These are phyloP conservation scores for Mungos mungo DNA, from an alignment of 2,113 vertebrate species.

Conservation along the genomic window DNA sequence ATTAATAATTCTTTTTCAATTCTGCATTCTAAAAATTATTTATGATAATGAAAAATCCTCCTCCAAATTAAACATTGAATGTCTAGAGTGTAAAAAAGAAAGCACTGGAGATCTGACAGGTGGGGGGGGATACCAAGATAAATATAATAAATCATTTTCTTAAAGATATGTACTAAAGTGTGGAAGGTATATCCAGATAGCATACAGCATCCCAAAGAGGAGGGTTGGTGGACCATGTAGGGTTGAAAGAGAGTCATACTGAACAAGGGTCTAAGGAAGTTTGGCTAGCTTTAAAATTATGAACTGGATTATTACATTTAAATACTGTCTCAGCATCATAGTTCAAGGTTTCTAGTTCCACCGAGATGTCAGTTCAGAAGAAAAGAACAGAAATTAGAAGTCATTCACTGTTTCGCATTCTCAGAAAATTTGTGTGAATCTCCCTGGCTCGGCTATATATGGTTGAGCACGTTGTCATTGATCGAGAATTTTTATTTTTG, in stretches of 20 bases:
- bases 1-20: conserved; percentile 23
- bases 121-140: neutral
- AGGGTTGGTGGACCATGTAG: neutral
- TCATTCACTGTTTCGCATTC: neutral
- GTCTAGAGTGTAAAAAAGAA: neutral
- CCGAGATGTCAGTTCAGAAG: neutral
- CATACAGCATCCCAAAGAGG: neutral
- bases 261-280: neutral
- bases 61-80: conserved; percentile 34
- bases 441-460: neutral
- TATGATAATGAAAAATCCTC: neutral
- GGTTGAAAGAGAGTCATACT: neutral
- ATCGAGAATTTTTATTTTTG: conserved; percentile 4
- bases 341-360: neutral
- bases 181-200: neutral
- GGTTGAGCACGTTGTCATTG: neutral
- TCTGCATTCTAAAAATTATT: neutral
- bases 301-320: neutral
- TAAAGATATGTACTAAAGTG: neutral
- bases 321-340: neutral
- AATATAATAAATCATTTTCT: neutral
- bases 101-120: neutral
- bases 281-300: neutral
- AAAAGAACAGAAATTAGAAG: conserved; percentile 14
- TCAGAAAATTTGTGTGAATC: neutral